Percentiles rank a stretch among this genome's conserved stretches.
Evolutionary conservation across 2,888 invertebrate genomes (phyloP).

Genomic region (Venustoraphidia nigricollis): DNA sequence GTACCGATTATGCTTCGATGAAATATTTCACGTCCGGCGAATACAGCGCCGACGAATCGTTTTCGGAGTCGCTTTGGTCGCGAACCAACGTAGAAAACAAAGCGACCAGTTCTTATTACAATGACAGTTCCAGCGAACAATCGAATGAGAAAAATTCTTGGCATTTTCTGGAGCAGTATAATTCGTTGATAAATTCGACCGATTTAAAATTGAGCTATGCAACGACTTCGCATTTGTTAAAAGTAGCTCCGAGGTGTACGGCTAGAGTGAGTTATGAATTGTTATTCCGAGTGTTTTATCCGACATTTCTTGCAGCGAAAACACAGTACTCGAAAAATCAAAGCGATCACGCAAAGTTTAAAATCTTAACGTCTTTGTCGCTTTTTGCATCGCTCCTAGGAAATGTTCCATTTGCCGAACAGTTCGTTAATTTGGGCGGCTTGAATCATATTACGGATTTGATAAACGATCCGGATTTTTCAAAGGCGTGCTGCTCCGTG

Average conservation of each 20-base stretch:
- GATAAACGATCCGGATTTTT: slow-evolving; percentile 35
- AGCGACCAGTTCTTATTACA: slow-evolving; percentile 15
- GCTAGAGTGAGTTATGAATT: slow-evolving; percentile 38
- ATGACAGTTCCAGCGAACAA: neutral
- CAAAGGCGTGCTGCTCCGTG: slow-evolving; percentile 41
- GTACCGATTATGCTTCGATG: slow-evolving; percentile 2
- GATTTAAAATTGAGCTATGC: slow-evolving; percentile 30
- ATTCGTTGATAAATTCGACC: slow-evolving; percentile 31
- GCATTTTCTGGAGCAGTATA: slow-evolving; percentile 41
- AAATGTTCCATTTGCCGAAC: slow-evolving; percentile 37
- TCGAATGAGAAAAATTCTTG: slow-evolving; percentile 30
- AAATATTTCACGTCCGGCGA: slow-evolving; percentile 2
- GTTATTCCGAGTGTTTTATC: slow-evolving; percentile 42
- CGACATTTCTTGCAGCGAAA: slow-evolving; percentile 40
- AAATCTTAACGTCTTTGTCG: slow-evolving; percentile 41
- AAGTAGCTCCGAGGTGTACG: slow-evolving; percentile 38
- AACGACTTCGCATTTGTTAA: slow-evolving; percentile 39
- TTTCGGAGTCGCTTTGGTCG: slow-evolving; percentile 9
- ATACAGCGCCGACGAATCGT: neutral
- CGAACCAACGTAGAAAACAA: slow-evolving; percentile 24
- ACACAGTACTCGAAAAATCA: slow-evolving; percentile 29
- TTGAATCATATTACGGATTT: slow-evolving; percentile 37
- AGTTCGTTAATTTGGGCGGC: slow-evolving; percentile 40
- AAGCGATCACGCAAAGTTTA: slow-evolving; percentile 36
- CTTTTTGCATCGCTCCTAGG: slow-evolving; percentile 40